Evolutionary conservation across 1,140 invertebrate genomes (phyloP).

Genomic region (Cylas formicarius): DNA sequence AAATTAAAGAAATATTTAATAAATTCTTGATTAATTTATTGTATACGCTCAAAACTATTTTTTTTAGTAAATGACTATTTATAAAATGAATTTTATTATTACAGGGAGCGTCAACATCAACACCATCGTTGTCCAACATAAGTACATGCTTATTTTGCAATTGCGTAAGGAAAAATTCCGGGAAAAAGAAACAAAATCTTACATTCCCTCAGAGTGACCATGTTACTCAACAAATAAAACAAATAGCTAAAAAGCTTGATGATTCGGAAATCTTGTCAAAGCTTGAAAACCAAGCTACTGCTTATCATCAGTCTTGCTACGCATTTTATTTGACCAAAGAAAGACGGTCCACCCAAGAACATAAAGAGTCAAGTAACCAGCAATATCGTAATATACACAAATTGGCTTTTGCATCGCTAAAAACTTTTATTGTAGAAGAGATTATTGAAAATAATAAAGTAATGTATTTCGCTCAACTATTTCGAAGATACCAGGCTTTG

Average conservation of each 20-base stretch:
- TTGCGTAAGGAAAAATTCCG: slow-evolving; percentile 9
- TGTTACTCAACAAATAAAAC: slow-evolving; percentile 16
- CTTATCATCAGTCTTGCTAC: slow-evolving; percentile 15
- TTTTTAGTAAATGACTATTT: too few species aligned
- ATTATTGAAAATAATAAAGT: slow-evolving; percentile 15
- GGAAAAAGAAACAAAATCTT: slow-evolving; percentile 13
- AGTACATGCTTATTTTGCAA: slow-evolving; percentile 17
- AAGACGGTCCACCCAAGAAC: slow-evolving; percentile 8
- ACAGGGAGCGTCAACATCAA: too few species aligned
- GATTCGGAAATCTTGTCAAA: slow-evolving; percentile 16
- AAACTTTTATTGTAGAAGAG: slow-evolving; percentile 9
- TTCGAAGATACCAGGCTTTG: slow-evolving; percentile 17
- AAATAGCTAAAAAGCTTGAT: slow-evolving; percentile 11
- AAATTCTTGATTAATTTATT: too few species aligned
- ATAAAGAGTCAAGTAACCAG: slow-evolving; percentile 10
- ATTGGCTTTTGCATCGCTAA: slow-evolving; percentile 13
- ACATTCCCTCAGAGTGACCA: slow-evolving; percentile 15
- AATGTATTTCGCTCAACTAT: slow-evolving; percentile 17
- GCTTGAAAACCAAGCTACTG: slow-evolving; percentile 16
- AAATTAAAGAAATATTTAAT: too few species aligned
- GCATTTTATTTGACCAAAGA: slow-evolving; percentile 8
- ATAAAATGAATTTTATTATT: too few species aligned
- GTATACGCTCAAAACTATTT: too few species aligned
- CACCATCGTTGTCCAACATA: slow-evolving; percentile 7
- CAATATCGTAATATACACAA: slow-evolving; percentile 13